A percentile compares a stretch with the other conserved stretches of the same genome.
phyloP scores from a whole-genome alignment of 2,888 invertebrate species.

The Acanthoscelides obtectus region DNA sequence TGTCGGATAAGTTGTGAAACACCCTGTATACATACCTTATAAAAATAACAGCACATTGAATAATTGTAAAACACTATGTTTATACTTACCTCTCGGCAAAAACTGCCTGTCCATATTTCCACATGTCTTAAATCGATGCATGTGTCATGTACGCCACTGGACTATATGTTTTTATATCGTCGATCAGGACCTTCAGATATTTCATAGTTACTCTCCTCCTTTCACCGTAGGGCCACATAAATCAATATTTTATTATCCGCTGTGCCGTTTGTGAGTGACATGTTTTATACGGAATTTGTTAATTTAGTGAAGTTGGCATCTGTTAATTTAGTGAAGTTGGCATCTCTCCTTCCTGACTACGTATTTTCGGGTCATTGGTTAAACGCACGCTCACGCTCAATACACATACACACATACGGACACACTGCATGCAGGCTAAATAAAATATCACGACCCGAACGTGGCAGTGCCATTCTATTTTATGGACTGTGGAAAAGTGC shows the following conservation, averaged over 20 bases:
- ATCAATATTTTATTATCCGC: conserved; percentile 43
- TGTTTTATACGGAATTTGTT: conserved; percentile 36
- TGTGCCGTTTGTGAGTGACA: conserved; percentile 37
- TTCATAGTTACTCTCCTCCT: conserved; percentile 34
- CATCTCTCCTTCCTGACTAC: conserved; percentile 35
- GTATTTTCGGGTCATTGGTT: conserved; percentile 43
- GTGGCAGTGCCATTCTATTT: conserved; percentile 34
- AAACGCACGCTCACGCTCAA: conserved; percentile 23
- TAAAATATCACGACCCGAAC: conserved; percentile 40
- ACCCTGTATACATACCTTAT: too few relatives aligned
- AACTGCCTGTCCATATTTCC: too few relatives aligned
- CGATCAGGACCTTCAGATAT: conserved; percentile 25
- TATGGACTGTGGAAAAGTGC: conserved; percentile 42
- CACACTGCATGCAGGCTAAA: conserved; percentile 38
- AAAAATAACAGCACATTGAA: too few relatives aligned
- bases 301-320: conserved; percentile 25
- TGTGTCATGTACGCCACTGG: not conserved
- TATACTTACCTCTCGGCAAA: too few relatives aligned
- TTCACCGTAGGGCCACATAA: conserved; percentile 29
- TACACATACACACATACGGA: not conserved
- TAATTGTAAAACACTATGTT: too few relatives aligned
- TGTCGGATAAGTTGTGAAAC: too few relatives aligned
- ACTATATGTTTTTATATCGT: conserved; percentile 18
- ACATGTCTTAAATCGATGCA: not conserved
- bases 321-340: conserved; percentile 24